phyloP scores from a whole-genome alignment of 53 echinoderm and acorn worm genomes.

The Holothuria scabra region DNA sequence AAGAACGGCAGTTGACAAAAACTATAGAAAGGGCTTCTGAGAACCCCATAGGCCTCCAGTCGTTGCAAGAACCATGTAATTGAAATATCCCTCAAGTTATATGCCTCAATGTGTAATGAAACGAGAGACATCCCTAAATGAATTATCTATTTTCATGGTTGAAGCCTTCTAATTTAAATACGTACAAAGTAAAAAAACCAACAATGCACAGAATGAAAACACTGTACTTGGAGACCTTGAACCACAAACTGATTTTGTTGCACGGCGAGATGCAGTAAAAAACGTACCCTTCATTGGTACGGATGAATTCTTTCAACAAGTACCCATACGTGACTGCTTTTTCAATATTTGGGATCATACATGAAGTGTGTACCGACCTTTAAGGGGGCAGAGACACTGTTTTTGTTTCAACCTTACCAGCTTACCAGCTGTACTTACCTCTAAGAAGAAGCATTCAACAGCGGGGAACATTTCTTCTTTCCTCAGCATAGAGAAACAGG shows the following conservation, averaged over 20 bases:
- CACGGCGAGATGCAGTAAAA: neutral
- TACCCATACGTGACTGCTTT: neutral
- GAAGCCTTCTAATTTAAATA: too few species aligned
- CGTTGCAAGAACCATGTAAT: too few species aligned
- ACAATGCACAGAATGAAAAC: too few species aligned
- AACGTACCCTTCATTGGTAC: neutral
- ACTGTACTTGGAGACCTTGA: neutral
- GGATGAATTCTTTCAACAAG: neutral
- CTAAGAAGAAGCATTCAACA: neutral
- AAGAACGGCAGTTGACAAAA: too few species aligned
- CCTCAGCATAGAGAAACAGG: neutral
- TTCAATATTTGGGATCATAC: neutral
- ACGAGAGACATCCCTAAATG: too few species aligned
- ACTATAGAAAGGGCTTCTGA: too few species aligned
- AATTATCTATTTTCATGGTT: too few species aligned
- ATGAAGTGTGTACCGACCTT: constrained; percentile 1
- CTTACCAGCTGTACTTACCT: neutral
- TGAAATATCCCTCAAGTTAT: too few species aligned
- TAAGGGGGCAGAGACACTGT: neutral
- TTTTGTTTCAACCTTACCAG: neutral
- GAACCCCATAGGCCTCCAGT: too few species aligned
- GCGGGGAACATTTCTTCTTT: neutral
- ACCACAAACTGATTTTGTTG: neutral
- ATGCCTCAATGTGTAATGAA: too few species aligned
- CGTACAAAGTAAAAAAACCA: too few species aligned